Evolutionary conservation across 2,888 invertebrate genomes (phyloP), one percentile per base, ranked within the genome.

Genomic region (Drymonia ruficornis): DNA sequence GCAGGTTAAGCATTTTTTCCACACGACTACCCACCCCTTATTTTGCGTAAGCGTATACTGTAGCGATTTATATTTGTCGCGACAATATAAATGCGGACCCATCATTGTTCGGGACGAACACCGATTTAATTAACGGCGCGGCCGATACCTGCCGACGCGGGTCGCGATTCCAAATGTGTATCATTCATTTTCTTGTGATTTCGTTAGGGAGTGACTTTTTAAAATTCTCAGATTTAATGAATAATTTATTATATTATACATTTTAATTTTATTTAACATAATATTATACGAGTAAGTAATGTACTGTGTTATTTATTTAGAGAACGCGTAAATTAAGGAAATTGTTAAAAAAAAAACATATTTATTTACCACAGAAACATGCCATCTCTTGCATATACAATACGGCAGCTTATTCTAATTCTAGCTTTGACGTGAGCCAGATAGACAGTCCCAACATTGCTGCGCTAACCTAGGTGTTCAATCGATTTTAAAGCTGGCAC

Each of bases 1-100:
- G 73, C 81, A 85, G 83, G 84, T 87, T 85, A 84, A 82, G 83
- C 80, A 82, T 85, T 86, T 84, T 86, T 89, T 87, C 82, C 86
- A 81, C 78, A 79, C 80, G 75, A 80, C 64, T 75, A 75, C 74
- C 69, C 83, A 81, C 83, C 84, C 82, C 80, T 83, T 78, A 83
- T 83, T 81, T 80, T 70, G 77, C 78, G 78, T 74, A 82, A 81
- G 72, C 68, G 74, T 77, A 74, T 63, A 72, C 60, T 61, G 60
- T 63, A 64, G 70, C 76, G 65, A 78, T 79, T 79, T 81, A 67
- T 84, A 80, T 80, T 78, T 80, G 79, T 79, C 76, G 65, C 70
- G 72, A 72, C 67, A 58, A 53, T 74, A 74, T 70, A 73, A 79
- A 78, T 76, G 77, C 81, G 77, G 66, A 71, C 66, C 70, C 60